Evolutionary conservation across 2,113 vertebrate species (phyloP).

Genomic region (Mustelus asterias): DNA sequence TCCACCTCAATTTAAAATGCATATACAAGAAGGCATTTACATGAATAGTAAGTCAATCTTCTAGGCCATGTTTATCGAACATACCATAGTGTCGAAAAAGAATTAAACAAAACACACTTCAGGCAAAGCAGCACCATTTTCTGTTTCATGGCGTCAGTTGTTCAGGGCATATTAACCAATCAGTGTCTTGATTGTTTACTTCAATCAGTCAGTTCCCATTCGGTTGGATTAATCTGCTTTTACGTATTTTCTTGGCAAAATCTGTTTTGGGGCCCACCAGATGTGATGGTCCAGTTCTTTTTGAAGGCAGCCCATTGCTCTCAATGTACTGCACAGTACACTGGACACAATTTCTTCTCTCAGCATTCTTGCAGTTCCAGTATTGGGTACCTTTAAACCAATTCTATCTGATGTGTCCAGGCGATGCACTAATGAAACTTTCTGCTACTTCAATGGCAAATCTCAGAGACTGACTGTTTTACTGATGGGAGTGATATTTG

Average conservation of each 20-base stretch:
- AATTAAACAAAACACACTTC: background rate
- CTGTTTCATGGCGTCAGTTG: background rate
- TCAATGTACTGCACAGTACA: background rate
- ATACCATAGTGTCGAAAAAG: background rate
- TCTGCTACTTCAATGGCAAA: background rate
- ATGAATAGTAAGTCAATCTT: background rate
- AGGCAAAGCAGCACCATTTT: background rate
- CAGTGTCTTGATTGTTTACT: background rate
- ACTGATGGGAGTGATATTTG: background rate
- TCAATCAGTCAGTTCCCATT: background rate
- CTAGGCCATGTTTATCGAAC: background rate
- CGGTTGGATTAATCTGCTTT: background rate
- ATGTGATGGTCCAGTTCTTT: background rate
- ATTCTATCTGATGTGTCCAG: background rate
- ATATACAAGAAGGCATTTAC: background rate
- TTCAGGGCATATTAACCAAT: background rate
- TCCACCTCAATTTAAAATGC: background rate
- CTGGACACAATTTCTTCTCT: background rate
- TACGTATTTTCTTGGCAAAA: background rate
- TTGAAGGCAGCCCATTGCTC: background rate
- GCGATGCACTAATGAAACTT: background rate
- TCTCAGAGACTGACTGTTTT: background rate
- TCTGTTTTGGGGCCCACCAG: background rate
- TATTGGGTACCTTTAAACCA: too few relatives aligned
- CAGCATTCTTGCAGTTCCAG: background rate